Conservation (phyloP, 2,888 invertebrate genomes). For the Dolichomitus sp. region DNA sequence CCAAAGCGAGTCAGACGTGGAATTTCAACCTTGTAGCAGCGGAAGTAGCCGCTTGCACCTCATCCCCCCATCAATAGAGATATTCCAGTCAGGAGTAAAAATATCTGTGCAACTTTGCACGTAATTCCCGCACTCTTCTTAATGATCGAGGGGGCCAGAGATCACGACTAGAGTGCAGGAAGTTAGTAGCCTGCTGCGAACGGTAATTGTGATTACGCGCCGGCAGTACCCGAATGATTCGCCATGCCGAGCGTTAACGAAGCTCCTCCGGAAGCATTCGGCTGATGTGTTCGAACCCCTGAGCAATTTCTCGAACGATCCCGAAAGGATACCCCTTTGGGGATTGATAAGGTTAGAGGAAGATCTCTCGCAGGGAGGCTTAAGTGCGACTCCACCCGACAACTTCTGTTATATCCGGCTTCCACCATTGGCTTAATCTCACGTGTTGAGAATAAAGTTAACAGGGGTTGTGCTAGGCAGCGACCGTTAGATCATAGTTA, state of each 20-base stretch:
- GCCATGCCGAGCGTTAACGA: slow-evolving; percentile 51
- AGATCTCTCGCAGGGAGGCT: slow-evolving; percentile 48
- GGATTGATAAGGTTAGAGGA: slow-evolving; percentile 78
- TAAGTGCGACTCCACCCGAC: slow-evolving; percentile 20
- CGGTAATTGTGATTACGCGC: slow-evolving; percentile 72
- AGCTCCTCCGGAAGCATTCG: slow-evolving; percentile 68
- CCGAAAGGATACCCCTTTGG: slow-evolving; percentile 76
- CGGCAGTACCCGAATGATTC: slow-evolving; percentile 66
- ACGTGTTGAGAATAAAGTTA: slow-evolving; percentile 81
- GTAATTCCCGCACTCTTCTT: slow-evolving; percentile 53
- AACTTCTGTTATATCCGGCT: not conserved
- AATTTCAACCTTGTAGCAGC: slow-evolving; percentile 13
- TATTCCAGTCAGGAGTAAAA: slow-evolving; percentile 27
- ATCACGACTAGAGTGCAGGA: slow-evolving; percentile 20
- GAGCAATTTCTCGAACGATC: slow-evolving; percentile 80
- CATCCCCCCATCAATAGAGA: slow-evolving; percentile 23
- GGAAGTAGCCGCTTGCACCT: slow-evolving; percentile 5
- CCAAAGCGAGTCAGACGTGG: slow-evolving; percentile 30
- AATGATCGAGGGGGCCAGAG: slow-evolving; percentile 33
- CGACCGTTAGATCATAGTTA: slow-evolving; percentile 4
- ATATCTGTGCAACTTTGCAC: slow-evolving; percentile 44
- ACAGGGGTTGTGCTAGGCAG: slow-evolving; percentile 59
- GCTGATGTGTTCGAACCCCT: slow-evolving; percentile 68
- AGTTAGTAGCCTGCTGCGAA: slow-evolving; percentile 32
- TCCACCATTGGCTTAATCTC: slow-evolving; percentile 75